Percentiles rank a stretch among this genome's conserved stretches.
Conservation (phyloP, 2,113 vertebrate species). For the Coptodon bakossiorum region DNA sequence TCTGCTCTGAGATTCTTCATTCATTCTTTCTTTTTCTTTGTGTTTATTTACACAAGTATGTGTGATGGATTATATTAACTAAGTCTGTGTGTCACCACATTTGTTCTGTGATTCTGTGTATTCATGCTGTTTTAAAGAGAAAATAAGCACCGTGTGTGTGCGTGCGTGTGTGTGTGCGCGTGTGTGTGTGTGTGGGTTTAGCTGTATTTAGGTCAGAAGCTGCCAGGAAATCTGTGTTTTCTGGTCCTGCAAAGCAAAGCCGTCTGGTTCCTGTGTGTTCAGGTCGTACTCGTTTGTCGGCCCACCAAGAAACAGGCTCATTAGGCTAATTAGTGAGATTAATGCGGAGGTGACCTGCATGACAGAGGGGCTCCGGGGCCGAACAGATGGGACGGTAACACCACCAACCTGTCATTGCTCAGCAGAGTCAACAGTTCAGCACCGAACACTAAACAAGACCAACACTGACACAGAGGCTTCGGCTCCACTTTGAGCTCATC, state of each 20-base stretch:
- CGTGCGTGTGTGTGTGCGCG: not conserved
- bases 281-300: slow-evolving; percentile 37
- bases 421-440: slow-evolving; percentile 26
- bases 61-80: slow-evolving; percentile 2
- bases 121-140: not conserved
- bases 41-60: not conserved
- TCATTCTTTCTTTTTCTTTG: not conserved
- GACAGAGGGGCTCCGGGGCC: slow-evolving; percentile 7
- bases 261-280: slow-evolving; percentile 27
- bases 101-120: not conserved
- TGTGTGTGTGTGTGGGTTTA: not conserved
- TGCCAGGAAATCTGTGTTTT: slow-evolving; percentile 22
- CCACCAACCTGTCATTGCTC: slow-evolving; percentile 23
- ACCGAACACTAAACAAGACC: not conserved
- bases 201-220: slow-evolving; percentile 42
- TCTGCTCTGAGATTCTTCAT: not conserved
- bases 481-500: not conserved
- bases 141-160: not conserved
- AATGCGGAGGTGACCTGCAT: slow-evolving; percentile 46
- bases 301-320: slow-evolving; percentile 47
- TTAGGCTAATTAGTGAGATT: slow-evolving; percentile 55
- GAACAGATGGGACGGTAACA: slow-evolving; percentile 47
- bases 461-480: not conserved
- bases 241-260: not conserved
- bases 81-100: slow-evolving; percentile 2